These are phyloP conservation scores for Gallinago paraguaiae DNA, from an alignment of 2,113 vertebrate genomes.

Conservation along the genomic window DNA sequence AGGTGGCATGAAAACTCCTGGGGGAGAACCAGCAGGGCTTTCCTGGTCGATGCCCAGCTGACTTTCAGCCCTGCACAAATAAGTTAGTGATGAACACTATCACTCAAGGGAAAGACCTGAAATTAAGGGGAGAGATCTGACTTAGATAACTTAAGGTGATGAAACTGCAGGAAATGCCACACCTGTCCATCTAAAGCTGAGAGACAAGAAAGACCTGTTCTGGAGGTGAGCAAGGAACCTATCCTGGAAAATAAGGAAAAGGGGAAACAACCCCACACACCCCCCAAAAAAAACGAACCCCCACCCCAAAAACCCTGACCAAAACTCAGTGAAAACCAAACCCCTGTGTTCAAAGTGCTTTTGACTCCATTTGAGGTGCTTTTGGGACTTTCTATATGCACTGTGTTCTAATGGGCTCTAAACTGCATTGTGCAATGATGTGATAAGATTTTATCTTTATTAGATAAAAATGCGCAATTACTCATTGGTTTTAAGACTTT, in stretches of 20 bases:
- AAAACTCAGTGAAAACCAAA: neutral
- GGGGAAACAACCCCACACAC: neutral
- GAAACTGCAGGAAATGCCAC: conserved; percentile 28
- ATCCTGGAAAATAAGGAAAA: neutral
- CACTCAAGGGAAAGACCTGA: neutral
- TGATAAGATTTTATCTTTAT: neutral
- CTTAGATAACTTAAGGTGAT: neutral
- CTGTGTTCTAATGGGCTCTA: neutral
- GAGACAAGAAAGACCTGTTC: conserved; percentile 31
- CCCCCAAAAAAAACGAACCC: too few relatives aligned
- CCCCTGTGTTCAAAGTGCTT: neutral
- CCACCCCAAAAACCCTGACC: neutral
- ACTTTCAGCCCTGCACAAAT: neutral
- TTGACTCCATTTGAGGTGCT: neutral
- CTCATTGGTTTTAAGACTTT: neutral
- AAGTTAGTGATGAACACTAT: neutral
- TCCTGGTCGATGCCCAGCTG: neutral
- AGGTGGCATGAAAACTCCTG: neutral
- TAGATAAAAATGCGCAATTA: neutral
- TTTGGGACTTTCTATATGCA: neutral
- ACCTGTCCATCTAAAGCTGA: neutral
- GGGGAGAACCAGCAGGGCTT: neutral
- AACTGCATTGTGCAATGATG: neutral
- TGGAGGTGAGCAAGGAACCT: neutral
- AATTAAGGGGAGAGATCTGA: neutral